A percentile compares a stretch with the other conserved stretches of the same genome.
These are phyloP conservation scores for Pteromalus puparum DNA, from an alignment of 1,140 invertebrate species.

Conservation along the genomic window DNA sequence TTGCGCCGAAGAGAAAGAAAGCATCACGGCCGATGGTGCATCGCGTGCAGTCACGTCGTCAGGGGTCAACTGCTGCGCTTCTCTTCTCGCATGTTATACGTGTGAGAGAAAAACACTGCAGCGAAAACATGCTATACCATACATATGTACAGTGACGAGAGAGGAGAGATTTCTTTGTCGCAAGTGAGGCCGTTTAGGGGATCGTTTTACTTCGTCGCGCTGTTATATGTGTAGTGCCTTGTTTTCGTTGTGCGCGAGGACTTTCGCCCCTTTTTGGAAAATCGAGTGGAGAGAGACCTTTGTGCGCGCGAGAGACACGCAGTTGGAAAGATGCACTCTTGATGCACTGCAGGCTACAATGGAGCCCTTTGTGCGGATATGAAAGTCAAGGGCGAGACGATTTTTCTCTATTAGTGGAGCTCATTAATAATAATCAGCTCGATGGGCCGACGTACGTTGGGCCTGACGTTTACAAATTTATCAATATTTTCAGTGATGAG, in stretches of 20 bases:
- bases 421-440: constrained; percentile 37
- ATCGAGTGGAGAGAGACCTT: not conserved
- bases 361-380: not conserved
- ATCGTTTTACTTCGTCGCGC: not conserved
- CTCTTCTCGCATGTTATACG: not conserved
- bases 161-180: not conserved
- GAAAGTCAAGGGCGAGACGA: constrained; percentile 13
- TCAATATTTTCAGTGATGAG: constrained; percentile 7
- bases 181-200: not conserved
- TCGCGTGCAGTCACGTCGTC: not conserved
- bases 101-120: not conserved
- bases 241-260: too few species aligned
- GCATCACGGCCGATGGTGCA: too few species aligned
- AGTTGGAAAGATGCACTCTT: not conserved
- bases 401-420: constrained; percentile 21
- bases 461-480: constrained; percentile 26
- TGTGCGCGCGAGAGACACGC: not conserved
- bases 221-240: too few species aligned
- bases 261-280: constrained; percentile 11
- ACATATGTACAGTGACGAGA: not conserved
- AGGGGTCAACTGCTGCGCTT: not conserved
- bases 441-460: not conserved
- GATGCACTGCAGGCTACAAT: not conserved
- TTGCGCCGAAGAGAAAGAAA: not conserved
- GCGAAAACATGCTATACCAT: not conserved